Conservation (phyloP, 2,888 invertebrate species). For the Xestia rhomboidea region DNA sequence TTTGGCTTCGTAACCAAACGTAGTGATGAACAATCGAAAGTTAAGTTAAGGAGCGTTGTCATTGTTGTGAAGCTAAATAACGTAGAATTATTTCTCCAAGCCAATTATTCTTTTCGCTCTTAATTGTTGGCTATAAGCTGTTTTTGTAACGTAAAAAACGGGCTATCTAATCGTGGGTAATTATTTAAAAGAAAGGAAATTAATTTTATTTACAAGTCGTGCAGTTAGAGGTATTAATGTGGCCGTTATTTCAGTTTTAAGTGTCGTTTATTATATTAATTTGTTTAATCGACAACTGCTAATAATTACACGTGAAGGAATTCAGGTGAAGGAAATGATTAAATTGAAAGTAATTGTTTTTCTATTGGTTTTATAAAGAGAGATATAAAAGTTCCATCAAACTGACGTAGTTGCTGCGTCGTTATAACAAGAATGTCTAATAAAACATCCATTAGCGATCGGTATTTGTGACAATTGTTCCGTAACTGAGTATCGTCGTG, state of each 20-base stretch:
- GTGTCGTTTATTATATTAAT: conserved; percentile 56
- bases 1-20: conserved; percentile 45
- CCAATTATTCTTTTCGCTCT: conserved; percentile 72
- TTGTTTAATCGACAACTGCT: conserved; percentile 48
- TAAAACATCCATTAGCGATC: conserved; percentile 66
- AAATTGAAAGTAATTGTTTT: conserved; percentile 31
- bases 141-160: conserved; percentile 65
- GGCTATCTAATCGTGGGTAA: conserved; percentile 69
- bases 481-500: conserved; percentile 69
- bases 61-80: conserved; percentile 65
- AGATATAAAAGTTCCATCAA: conserved; percentile 30
- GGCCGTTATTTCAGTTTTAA: conserved; percentile 52
- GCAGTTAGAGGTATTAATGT: conserved; percentile 48
- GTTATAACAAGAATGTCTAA: conserved; percentile 71
- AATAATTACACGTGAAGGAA: conserved; percentile 38
- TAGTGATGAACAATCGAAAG: conserved; percentile 68
- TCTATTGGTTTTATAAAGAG: conserved; percentile 35
- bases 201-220: conserved; percentile 70
- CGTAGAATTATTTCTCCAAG: conserved; percentile 68
- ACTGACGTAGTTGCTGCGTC: conserved; percentile 25
- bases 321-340: conserved; percentile 37
- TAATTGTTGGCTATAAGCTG: conserved; percentile 72
- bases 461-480: conserved; percentile 72
- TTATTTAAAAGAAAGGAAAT: conserved; percentile 70
- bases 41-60: conserved; percentile 62